Conservation (phyloP, 1,140 invertebrate species). For the Vollenhovia emeryi region DNA sequence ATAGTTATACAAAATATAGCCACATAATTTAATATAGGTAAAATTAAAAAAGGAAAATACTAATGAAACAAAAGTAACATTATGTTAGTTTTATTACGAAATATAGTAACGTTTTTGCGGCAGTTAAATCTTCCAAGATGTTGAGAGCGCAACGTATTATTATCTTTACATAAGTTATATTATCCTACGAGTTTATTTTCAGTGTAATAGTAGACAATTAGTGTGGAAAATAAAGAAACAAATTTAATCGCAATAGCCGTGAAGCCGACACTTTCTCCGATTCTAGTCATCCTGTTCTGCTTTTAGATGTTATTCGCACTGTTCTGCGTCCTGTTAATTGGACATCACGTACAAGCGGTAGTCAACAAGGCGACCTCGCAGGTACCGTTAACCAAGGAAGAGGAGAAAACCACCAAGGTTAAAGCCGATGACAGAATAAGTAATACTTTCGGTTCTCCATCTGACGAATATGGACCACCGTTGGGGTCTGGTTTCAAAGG, state of each 20-base stretch:
- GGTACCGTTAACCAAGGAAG: conserved; percentile 60
- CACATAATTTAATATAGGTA: background rate
- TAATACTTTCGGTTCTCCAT: conserved; percentile 80
- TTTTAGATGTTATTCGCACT: conserved; percentile 78
- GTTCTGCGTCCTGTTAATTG: conserved; percentile 75
- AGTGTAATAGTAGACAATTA: conserved; percentile 2
- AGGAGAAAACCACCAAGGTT: conserved; percentile 69
- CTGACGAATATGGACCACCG: conserved; percentile 77
- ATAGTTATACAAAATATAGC: background rate
- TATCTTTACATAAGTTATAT: conserved; percentile 13
- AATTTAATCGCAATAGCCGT: background rate
- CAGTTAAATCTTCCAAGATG: conserved; percentile 2
- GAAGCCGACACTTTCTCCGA: background rate
- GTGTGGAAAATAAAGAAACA: background rate
- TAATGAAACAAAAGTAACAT: background rate
- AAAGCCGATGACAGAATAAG: conserved; percentile 82
- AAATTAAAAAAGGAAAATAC: background rate
- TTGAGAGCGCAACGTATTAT: background rate
- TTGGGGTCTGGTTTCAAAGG: conserved; percentile 72
- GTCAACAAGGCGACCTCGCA: conserved; percentile 77
- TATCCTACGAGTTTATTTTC: background rate
- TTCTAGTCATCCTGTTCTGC: conserved; percentile 42
- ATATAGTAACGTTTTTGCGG: background rate
- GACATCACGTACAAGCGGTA: conserved; percentile 74
- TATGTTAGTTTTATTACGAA: conserved; percentile 10